These are phyloP conservation scores for Siniperca scherzeri DNA, from an alignment of 2,797 vertebrate genomes.

Conservation along the genomic window DNA sequence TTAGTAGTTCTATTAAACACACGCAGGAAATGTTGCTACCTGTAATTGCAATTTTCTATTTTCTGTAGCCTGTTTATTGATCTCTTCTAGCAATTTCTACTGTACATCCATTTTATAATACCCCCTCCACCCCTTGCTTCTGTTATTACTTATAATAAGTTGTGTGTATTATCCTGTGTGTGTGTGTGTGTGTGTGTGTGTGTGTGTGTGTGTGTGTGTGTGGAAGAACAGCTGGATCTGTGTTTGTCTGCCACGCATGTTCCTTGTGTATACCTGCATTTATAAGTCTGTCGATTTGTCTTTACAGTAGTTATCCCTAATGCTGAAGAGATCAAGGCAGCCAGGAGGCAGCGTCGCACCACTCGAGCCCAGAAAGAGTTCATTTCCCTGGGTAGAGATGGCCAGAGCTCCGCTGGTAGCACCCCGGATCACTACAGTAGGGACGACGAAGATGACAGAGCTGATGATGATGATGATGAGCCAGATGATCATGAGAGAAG, in stretches of 20 bases:
- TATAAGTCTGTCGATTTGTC: slow-evolving; percentile 2
- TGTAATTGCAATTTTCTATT: not conserved
- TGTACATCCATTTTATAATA: not conserved
- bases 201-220: not conserved
- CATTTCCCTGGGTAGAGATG: slow-evolving; percentile 85
- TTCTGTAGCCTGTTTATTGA: not conserved
- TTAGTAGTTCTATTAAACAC: no score
- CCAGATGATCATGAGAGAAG: slow-evolving; percentile 87
- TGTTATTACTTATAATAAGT: not conserved
- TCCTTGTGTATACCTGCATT: not conserved
- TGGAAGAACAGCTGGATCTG: not conserved
- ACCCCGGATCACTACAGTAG: slow-evolving; percentile 76
- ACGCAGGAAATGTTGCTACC: not conserved
- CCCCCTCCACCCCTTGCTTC: not conserved
- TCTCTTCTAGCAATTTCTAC: not conserved
- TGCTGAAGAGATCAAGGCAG: slow-evolving; percentile 82
- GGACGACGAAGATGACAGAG: slow-evolving; percentile 83
- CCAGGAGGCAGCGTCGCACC: slow-evolving; percentile 84
- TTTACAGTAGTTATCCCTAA: slow-evolving; percentile 86
- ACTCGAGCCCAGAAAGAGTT: slow-evolving; percentile 85
- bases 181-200: not conserved
- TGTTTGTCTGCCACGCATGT: not conserved
- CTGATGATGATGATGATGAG: slow-evolving; percentile 85
- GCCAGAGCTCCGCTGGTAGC: slow-evolving; percentile 67
- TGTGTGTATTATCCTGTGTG: not conserved